Evolutionary conservation across 2,888 invertebrate genomes (phyloP).

Genomic region (Euzetes globulus): DNA sequence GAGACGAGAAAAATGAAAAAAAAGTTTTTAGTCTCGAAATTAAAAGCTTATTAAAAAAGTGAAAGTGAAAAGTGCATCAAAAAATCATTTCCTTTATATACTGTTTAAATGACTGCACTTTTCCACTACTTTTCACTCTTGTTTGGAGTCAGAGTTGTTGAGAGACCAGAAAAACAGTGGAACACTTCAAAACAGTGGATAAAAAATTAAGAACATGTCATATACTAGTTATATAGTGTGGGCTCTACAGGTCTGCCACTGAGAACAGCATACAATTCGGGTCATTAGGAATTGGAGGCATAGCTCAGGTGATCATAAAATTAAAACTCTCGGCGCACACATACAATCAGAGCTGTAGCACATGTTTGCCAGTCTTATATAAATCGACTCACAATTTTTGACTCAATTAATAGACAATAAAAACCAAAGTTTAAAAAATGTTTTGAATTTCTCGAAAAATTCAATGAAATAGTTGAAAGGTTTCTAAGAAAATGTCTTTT

Average conservation of each 20-base stretch:
- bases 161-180: too few relatives aligned
- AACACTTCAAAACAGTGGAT: not conserved
- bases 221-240: slow-evolving; percentile 8
- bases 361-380: too few relatives aligned
- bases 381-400: too few relatives aligned
- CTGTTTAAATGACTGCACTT: slow-evolving; percentile 1
- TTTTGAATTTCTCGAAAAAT: too few relatives aligned
- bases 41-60: not conserved
- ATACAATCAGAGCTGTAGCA: too few relatives aligned
- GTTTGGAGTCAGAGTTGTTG: not conserved
- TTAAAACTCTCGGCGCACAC: not conserved
- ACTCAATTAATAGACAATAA: too few relatives aligned
- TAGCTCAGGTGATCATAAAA: not conserved
- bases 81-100: slow-evolving; percentile 24
- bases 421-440: too few relatives aligned
- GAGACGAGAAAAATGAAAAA: not conserved
- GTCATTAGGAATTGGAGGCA: slow-evolving; percentile 22
- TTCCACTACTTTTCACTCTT: not conserved
- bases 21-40: not conserved
- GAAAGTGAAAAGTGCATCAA: slow-evolving; percentile 14
- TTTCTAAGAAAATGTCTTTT: too few relatives aligned
- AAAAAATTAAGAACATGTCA: slow-evolving; percentile 14
- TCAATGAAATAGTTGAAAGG: too few relatives aligned
- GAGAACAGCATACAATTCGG: slow-evolving; percentile 3
- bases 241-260: not conserved